Base-by-base conservation (phyloP, 2,113 vertebrate species). In the Poeciliopsis retropinna region DNA sequence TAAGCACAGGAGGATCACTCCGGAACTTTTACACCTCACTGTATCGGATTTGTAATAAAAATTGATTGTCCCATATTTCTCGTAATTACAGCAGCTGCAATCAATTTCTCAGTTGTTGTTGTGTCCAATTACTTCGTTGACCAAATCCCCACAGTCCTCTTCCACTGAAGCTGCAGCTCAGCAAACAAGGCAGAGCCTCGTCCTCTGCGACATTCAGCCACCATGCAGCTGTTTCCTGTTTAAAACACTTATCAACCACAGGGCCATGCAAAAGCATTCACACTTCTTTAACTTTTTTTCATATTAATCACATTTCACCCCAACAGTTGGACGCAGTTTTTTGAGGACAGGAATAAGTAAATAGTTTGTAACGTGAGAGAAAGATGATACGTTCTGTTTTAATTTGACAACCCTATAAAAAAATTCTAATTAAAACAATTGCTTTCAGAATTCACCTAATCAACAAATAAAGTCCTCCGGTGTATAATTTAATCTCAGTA, bases 21-120 rank as follows among this genome's bases (percentile, higher is more conserved):
- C 34, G 3, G 60, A 69, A 81, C 81, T 44, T 78, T 76, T 39
- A 66, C 44, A 60, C 39, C 65, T 27, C 29, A 31, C 67, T 72
- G n/a, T 64, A 82, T 60, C 22, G 34, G 51, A 80, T 64, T 25
- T 27, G 51, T 62, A 67, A 70, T 30, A 85, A 77, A 79, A 87
- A 78, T 47, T 41, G 83, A 90, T 83, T 83, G 82, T 76, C 73
- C 76, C 76, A 83, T 89, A 92, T 91, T 89, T 85, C 76, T 78
- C 67, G 78, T 89, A 91, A 93, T 91, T 91, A 84, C 86, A 85
- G 72, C 89, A 90, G 83, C 90, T 91, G 91, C 86, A 85, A 90
- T 90, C 75, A 74, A 75, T 89, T 85, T 85, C 76, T 64, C 32
- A 28, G 4, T 78, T 82, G 85, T 76, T 84, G 83, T 80, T 83